Conservation (phyloP, 92 coral and sea anemone genomes). For the Anthopleura xanthogrammica region DNA sequence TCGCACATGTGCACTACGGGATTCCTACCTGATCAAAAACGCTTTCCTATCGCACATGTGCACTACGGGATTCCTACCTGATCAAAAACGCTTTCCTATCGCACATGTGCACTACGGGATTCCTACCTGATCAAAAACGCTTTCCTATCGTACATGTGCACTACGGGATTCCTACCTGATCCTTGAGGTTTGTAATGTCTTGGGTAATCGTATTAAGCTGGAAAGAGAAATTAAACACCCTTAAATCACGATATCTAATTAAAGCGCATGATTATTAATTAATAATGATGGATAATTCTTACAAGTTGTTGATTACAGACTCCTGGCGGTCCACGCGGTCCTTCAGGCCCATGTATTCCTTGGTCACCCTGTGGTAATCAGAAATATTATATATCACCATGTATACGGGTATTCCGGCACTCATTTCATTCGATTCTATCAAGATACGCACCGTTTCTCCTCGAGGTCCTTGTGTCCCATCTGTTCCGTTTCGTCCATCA, state of each 20-base stretch:
- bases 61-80: no score
- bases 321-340: slow-evolving; percentile 34
- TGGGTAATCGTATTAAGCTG: slow-evolving; percentile 17
- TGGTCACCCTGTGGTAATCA: slow-evolving; percentile 27
- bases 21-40: no score
- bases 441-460: slow-evolving; percentile 13
- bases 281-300: not conserved
- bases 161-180: not conserved
- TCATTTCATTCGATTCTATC: not conserved
- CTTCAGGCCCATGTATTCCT: slow-evolving; percentile 20
- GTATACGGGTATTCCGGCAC: not conserved
- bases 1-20: no score
- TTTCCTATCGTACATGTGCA: not conserved
- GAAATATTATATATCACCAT: not conserved
- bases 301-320: slow-evolving; percentile 33
- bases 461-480: slow-evolving; percentile 22
- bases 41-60: no score
- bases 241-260: not conserved
- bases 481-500: slow-evolving; percentile 14
- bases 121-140: no score
- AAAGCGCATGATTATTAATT: not conserved
- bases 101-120: no score
- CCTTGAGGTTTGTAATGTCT: not conserved
- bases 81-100: no score
- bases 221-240: not conserved